Evolutionary conservation across 1,140 invertebrate genomes (phyloP).

Genomic region (Belonocnema kinseyi): DNA sequence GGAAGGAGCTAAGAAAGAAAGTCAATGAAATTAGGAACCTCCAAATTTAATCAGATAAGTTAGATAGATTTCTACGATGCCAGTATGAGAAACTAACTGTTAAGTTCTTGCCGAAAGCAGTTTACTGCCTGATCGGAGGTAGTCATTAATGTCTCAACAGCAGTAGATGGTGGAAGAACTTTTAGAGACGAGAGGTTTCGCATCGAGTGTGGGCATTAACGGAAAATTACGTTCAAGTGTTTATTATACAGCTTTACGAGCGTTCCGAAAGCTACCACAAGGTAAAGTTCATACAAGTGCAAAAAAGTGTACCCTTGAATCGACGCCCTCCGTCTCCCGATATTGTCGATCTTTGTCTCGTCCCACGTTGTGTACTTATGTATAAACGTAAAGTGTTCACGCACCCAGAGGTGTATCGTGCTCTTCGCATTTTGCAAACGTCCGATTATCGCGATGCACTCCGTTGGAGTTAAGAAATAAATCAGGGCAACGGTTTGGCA

Average conservation of each 20-base stretch:
- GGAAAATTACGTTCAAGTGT: conserved; percentile 7
- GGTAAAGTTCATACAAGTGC: neutral
- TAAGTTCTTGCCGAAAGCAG: no score
- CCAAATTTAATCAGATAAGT: no score
- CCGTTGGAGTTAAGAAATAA: conserved; percentile 68
- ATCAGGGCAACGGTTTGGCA: conserved; percentile 73
- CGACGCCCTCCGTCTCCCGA: neutral
- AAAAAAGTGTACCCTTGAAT: neutral
- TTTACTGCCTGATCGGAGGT: neutral
- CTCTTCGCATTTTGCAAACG: conserved; percentile 4
- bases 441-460: conserved; percentile 42
- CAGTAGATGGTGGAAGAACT: neutral
- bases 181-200: neutral
- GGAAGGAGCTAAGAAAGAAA: no score
- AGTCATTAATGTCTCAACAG: neutral
- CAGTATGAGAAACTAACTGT: no score
- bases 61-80: no score
- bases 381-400: conserved; percentile 1
- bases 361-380: neutral
- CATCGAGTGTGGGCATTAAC: neutral
- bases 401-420: neutral
- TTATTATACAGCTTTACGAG: conserved; percentile 1
- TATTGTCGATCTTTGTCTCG: conserved; percentile 12
- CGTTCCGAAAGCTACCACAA: neutral
- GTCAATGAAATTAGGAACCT: no score